Base-by-base conservation (phyloP, 1,140 invertebrate species). In the Zaprionus davidi region DNA sequence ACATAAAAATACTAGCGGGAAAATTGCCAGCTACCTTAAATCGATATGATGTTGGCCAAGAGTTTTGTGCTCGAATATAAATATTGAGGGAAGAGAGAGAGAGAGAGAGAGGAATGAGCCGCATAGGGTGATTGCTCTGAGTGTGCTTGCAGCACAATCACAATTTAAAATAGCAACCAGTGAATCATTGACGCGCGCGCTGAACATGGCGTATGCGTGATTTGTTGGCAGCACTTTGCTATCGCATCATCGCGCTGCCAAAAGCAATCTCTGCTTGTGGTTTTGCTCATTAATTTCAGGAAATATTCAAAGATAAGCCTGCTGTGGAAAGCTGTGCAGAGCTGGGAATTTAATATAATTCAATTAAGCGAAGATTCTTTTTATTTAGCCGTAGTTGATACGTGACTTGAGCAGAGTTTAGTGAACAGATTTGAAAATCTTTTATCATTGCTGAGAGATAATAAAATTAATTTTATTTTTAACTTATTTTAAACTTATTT, bases 101-200 rank as follows among this genome's bases (percentile, higher is more conserved):
- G 15, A 0, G n/a, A 12, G 11, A 2, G 20, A 3, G 17, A 7
- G 6, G 7, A 49, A 20, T 9, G 17, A n/a, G 5, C 6, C 2
- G n/a, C 46, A 17, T 5, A 5, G 22, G 17, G 20, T 51, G 46
- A 20, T 17, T 46, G 41, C n/a, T 46, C 41, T 11, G 20, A 51
- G 46, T n/a, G 41, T n/a, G 41, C 15, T 46, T 51, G 46, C 46
- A 24, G 46, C 46, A 12, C 46, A 51, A 51, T 51, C 20, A 51
- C 1, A 24, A 51, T 51, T 24, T 20, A 51, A 51, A 51, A 51
- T 12, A 3, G 5, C 17, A 17, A 0, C 20, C 20, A 12, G 46
- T 51, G 46, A 51, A 51, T 51, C 46, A 51, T 51, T 51, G 20
- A 11, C 17, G 46, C 20, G 12, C 11, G 20, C 46, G 20, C 20